These are phyloP conservation scores for Elaeidobius kamerunicus DNA, from an alignment of 2,888 invertebrate species.

Conservation along the genomic window DNA sequence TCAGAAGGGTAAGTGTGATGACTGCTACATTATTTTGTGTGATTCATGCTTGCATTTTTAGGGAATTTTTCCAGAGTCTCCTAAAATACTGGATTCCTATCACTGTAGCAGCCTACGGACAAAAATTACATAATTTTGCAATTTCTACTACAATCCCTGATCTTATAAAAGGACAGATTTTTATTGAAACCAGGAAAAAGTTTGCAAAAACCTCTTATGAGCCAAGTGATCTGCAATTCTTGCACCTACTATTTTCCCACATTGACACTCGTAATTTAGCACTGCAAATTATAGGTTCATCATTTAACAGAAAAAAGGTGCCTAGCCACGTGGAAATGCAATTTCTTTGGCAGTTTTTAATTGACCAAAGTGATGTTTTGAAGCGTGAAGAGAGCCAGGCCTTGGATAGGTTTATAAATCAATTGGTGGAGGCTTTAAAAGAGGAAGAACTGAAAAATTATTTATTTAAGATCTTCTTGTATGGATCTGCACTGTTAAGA, in stretches of 20 bases:
- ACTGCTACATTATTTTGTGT: constrained; percentile 2
- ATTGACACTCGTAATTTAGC: constrained; percentile 29
- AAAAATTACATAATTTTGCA: constrained; percentile 34
- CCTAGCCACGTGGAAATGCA: constrained; percentile 30
- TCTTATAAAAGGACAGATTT: constrained; percentile 33
- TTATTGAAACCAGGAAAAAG: constrained; percentile 32
- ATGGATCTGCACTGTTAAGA: constrained; percentile 26
- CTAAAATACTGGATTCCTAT: constrained; percentile 40
- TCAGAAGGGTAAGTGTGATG: constrained; percentile 37
- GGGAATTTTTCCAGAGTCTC: constrained; percentile 40
- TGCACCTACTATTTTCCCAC: constrained; percentile 25
- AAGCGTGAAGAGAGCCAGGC: constrained; percentile 7
- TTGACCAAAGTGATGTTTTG: constrained; percentile 8
- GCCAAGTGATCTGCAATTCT: constrained; percentile 8
- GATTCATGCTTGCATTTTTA: constrained; percentile 30
- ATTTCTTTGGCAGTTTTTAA: constrained; percentile 30
- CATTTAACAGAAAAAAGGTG: constrained; percentile 31
- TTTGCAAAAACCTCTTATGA: neutral
- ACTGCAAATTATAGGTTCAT: constrained; percentile 35
- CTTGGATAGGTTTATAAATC: constrained; percentile 20
- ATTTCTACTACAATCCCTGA: constrained; percentile 23
- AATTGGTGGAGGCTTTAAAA: neutral
- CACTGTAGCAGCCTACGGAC: constrained; percentile 33
- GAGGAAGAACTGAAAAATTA: constrained; percentile 32
- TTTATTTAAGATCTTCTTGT: constrained; percentile 31